A percentile compares a stretch with the other conserved stretches of the same genome.
Evolutionary conservation across 2,113 vertebrate genomes (phyloP).

Genomic region (Colossoma macropomum): DNA sequence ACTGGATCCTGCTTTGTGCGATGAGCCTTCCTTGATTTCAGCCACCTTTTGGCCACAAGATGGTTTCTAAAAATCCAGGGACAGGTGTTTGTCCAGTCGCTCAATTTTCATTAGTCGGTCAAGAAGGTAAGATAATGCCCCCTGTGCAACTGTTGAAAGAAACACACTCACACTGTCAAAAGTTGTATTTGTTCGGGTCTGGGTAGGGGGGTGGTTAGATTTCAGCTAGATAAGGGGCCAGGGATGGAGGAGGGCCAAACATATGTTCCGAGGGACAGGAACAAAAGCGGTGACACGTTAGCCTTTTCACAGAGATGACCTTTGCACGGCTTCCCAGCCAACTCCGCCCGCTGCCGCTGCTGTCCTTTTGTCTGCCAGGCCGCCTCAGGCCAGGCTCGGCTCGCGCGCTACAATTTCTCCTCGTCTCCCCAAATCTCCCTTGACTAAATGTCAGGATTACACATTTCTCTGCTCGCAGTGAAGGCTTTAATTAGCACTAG

Average conservation of each 20-base stretch:
- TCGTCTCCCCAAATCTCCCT: conserved; percentile 93
- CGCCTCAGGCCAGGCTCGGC: conserved; percentile 78
- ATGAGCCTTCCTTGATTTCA: conserved; percentile 37
- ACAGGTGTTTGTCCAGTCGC: conserved; percentile 50
- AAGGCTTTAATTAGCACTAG: conserved; percentile 92
- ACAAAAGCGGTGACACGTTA: conserved; percentile 83
- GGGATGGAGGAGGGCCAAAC: conserved; percentile 76
- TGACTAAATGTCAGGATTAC: conserved; percentile 98
- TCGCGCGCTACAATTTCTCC: conserved; percentile 90
- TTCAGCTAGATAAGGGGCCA: conserved; percentile 74
- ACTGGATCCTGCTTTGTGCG: conserved; percentile 5
- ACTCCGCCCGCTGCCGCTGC: conserved; percentile 69
- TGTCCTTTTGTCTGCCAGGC: conserved; percentile 93
- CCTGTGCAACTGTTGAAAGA: conserved; percentile 69
- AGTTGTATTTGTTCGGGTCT: conserved; percentile 43
- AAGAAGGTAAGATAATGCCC: conserved; percentile 70
- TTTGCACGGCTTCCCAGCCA: conserved; percentile 83
- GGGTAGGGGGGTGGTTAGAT: conserved; percentile 70
- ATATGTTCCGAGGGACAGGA: conserved; percentile 79
- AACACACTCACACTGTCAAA: conserved; percentile 67
- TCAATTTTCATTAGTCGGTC: conserved; percentile 44
- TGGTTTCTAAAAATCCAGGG: conserved; percentile 28
- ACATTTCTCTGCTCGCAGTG: conserved; percentile 87
- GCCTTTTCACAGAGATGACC: conserved; percentile 89
- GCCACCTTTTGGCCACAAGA: not conserved